These are phyloP conservation scores for Colius striatus DNA, from an alignment of 2,113 vertebrate species.

Conservation along the genomic window DNA sequence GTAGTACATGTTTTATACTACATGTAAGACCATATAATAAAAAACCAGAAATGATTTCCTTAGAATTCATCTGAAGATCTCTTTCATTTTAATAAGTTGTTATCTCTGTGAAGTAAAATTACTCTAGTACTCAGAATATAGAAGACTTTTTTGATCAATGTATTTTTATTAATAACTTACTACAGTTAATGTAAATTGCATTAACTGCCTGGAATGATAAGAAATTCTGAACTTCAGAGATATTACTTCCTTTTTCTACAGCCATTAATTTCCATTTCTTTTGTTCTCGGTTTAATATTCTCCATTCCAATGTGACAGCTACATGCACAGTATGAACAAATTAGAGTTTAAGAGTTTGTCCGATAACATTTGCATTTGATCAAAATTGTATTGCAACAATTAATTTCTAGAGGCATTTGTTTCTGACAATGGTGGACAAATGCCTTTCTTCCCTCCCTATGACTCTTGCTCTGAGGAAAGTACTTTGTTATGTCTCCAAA, in stretches of 20 bases:
- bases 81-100: not conserved
- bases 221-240: constrained; percentile 1
- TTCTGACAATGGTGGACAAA: not conserved
- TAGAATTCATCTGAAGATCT: not conserved
- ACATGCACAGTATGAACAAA: not conserved
- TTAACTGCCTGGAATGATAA: not conserved
- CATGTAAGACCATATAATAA: not conserved
- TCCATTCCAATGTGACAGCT: not conserved
- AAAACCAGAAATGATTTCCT: not conserved
- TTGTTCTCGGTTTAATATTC: not conserved
- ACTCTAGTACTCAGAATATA: not conserved
- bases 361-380: not conserved
- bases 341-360: not conserved
- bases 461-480: not conserved
- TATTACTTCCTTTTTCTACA: not conserved
- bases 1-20: no score
- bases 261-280: constrained; percentile 10
- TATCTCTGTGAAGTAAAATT: not conserved
- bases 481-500: not conserved
- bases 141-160: not conserved
- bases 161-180: constrained; percentile 27
- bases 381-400: not conserved
- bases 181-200: not conserved
- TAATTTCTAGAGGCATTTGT: not conserved
- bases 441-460: not conserved